Evolutionary conservation across 1,140 invertebrate species (phyloP).

Genomic region (Melitaea cinxia): DNA sequence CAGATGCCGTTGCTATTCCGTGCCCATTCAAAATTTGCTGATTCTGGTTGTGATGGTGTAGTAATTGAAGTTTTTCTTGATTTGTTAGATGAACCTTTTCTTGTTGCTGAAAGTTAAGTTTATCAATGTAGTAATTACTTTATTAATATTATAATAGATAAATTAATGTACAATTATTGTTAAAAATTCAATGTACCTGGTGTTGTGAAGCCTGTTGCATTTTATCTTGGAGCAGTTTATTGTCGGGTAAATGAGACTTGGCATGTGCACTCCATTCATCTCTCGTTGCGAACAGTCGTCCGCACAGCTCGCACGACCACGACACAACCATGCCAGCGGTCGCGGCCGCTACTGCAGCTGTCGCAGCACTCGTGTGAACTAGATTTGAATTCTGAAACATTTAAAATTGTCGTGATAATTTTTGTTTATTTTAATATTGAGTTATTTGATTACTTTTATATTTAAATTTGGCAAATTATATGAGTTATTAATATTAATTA

Average conservation of each 20-base stretch:
- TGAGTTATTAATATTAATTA: neutral
- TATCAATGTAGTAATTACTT: neutral
- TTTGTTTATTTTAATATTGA: no score
- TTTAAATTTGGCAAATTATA: no score
- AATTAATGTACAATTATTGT: no score
- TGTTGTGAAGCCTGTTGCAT: constrained; percentile 78
- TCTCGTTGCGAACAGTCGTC: constrained; percentile 85
- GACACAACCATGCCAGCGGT: constrained; percentile 79
- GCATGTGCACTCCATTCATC: constrained; percentile 90
- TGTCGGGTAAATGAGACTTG: constrained; percentile 85
- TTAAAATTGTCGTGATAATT: no score
- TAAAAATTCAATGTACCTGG: constrained; percentile 59
- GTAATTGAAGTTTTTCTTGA: constrained; percentile 78
- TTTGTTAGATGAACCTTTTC: constrained; percentile 77
- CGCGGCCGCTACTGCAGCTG: constrained; percentile 75
- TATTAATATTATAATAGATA: neutral
- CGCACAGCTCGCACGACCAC: constrained; percentile 89
- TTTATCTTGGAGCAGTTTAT: constrained; percentile 79
- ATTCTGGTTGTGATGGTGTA: constrained; percentile 81
- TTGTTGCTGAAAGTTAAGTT: constrained; percentile 72
- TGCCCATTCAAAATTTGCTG: constrained; percentile 78
- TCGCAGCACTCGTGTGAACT: constrained; percentile 76
- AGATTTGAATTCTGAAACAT: constrained; percentile 62
- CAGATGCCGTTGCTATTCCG: constrained; percentile 69
- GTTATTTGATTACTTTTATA: no score